These are phyloP conservation scores for Eudemis profundana DNA, from an alignment of 2,888 invertebrate genomes.

Conservation along the genomic window DNA sequence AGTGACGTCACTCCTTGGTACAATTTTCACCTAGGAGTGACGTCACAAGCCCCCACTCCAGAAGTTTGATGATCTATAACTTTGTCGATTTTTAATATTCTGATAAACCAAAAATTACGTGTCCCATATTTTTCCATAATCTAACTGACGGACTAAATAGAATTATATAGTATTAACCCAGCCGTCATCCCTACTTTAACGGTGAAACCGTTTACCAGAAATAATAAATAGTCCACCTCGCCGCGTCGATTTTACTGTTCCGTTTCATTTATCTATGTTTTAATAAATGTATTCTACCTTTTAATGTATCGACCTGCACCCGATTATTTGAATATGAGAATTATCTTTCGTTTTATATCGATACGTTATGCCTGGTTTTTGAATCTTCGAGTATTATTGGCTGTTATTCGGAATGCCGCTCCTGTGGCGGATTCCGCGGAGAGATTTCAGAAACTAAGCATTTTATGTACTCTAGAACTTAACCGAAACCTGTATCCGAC, in stretches of 20 bases:
- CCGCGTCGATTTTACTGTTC: background rate
- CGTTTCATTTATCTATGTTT: constrained; percentile 4
- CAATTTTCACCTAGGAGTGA: no score
- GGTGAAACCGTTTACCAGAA: no score
- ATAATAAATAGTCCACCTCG: constrained; percentile 2
- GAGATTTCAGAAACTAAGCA: constrained; percentile 25
- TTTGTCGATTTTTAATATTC: no score
- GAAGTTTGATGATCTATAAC: no score
- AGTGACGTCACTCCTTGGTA: no score
- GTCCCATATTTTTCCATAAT: no score
- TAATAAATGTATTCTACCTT: constrained; percentile 1
- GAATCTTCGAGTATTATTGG: background rate
- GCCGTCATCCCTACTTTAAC: no score
- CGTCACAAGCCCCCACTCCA: no score
- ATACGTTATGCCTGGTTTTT: constrained; percentile 29
- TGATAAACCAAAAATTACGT: no score
- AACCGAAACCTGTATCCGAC: constrained; percentile 34
- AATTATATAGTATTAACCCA: no score
- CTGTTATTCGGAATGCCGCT: background rate
- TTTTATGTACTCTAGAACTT: constrained; percentile 20
- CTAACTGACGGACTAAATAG: no score
- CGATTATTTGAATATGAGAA: constrained; percentile 6
- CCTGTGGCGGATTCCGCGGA: background rate
- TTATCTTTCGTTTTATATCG: background rate
- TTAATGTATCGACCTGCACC: background rate